These are phyloP conservation scores for Morbakka virulenta DNA, from an alignment of 30 jellyfish, hydroid and myxozoan species.

Conservation along the genomic window DNA sequence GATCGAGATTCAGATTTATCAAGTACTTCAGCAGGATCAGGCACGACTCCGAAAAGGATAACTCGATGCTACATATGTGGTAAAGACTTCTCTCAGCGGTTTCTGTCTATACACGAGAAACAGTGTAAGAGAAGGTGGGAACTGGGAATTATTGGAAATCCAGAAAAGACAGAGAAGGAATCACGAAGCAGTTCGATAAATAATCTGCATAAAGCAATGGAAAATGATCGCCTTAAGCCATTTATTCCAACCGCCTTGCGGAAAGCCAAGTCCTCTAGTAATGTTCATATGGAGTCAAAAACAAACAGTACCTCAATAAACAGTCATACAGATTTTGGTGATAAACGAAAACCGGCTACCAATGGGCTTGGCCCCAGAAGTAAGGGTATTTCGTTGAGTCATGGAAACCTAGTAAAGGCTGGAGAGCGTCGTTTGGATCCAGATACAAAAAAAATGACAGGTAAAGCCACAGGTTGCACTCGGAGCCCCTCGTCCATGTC, in stretches of 20 bases:
- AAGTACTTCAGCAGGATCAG: conserved; percentile 61
- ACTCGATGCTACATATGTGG: conserved; percentile 81
- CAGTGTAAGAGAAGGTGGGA: conserved; percentile 74
- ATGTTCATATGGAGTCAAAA: not conserved
- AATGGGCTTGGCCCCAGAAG: not conserved
- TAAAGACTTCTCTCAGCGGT: conserved; percentile 40
- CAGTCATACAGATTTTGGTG: not conserved
- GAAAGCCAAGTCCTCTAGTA: conserved; percentile 17
- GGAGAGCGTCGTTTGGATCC: not conserved
- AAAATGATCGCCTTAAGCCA: not conserved
- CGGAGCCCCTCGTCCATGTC: not conserved
- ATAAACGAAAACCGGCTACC: not conserved
- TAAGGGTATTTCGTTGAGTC: not conserved
- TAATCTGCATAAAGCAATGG: not conserved
- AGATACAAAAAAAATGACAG: not conserved
- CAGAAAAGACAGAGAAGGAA: not conserved
- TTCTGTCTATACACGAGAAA: conserved; percentile 52
- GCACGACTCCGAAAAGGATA: conserved; percentile 6
- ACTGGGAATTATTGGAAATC: conserved; percentile 9
- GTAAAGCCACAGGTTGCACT: not conserved
- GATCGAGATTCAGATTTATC: conserved; percentile 54
- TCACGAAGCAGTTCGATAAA: not conserved
- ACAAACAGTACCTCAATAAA: not conserved
- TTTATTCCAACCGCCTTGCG: not conserved
- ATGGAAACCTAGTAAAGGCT: not conserved